Percentiles rank a stretch among this genome's conserved stretches.
Conservation (phyloP, 2,113 vertebrate species). For the Platanista minor region DNA sequence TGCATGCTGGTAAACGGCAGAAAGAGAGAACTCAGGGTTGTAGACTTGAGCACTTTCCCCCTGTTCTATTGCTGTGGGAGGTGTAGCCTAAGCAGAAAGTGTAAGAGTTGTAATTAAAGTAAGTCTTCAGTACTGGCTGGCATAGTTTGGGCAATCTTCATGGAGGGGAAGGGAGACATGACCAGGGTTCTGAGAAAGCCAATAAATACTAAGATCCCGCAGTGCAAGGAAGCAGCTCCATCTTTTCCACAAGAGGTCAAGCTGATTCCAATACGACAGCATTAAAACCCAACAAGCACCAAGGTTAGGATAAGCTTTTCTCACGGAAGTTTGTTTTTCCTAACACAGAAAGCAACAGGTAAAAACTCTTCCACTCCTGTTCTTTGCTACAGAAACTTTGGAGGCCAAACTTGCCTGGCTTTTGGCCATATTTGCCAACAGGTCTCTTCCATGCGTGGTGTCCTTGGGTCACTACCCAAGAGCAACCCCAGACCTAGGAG, state of each 20-base stretch:
- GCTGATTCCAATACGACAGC: background rate
- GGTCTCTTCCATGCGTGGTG: background rate
- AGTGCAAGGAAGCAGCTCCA: background rate
- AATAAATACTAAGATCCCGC: background rate
- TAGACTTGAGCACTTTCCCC: background rate
- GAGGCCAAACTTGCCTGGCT: background rate
- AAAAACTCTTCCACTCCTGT: background rate
- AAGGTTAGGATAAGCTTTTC: background rate
- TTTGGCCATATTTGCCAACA: background rate
- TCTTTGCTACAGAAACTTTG: background rate
- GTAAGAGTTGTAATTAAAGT: background rate
- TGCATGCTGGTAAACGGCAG: background rate
- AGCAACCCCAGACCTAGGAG: background rate
- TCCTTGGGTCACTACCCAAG: background rate
- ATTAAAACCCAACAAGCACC: background rate
- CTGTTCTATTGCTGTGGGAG: rapidly evolving
- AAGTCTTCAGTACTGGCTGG: background rate
- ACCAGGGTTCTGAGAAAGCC: background rate
- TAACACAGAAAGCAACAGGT: background rate
- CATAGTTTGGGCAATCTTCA: background rate
- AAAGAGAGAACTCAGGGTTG: background rate
- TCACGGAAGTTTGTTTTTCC: background rate
- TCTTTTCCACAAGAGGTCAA: background rate
- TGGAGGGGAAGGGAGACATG: background rate
- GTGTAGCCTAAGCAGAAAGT: background rate